Percentiles rank a stretch among this genome's conserved stretches.
These are phyloP conservation scores for Leistus spinibarbis DNA, from an alignment of 2,888 invertebrate species.

Conservation along the genomic window DNA sequence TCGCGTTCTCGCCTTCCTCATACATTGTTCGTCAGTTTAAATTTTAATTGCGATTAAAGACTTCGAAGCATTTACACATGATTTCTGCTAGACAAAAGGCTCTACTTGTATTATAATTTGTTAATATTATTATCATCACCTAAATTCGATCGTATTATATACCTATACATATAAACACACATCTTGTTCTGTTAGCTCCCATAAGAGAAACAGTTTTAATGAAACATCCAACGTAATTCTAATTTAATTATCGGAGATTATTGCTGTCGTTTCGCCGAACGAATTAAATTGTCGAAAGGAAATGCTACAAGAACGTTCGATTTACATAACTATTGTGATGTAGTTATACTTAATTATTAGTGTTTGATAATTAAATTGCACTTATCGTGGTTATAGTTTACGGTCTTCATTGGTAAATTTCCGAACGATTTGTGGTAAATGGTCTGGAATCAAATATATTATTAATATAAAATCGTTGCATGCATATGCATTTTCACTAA, in stretches of 20 bases:
- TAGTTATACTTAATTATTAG: too few relatives aligned
- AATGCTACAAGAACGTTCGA: background rate
- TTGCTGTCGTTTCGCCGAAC: background rate
- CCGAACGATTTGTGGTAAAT: too few relatives aligned
- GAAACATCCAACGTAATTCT: background rate
- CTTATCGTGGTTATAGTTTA: too few relatives aligned
- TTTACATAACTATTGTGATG: background rate
- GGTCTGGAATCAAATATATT: too few relatives aligned
- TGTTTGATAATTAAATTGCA: too few relatives aligned
- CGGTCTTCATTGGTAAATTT: too few relatives aligned
- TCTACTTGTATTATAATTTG: conserved; percentile 5
- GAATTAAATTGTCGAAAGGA: background rate
- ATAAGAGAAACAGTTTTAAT: background rate
- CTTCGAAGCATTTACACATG: conserved; percentile 28
- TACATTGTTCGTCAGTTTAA: conserved; percentile 7
- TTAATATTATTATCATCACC: conserved; percentile 15
- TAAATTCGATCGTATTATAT: background rate
- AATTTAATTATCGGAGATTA: background rate
- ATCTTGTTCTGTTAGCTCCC: too few relatives aligned
- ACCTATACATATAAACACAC: background rate
- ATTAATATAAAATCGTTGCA: too few relatives aligned
- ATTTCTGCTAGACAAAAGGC: conserved; percentile 20
- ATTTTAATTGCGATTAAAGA: conserved; percentile 18
- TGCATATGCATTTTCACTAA: too few relatives aligned
- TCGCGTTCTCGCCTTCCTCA: background rate